Conservation (phyloP, 2,113 vertebrate species). For the Galeopterus variegatus region DNA sequence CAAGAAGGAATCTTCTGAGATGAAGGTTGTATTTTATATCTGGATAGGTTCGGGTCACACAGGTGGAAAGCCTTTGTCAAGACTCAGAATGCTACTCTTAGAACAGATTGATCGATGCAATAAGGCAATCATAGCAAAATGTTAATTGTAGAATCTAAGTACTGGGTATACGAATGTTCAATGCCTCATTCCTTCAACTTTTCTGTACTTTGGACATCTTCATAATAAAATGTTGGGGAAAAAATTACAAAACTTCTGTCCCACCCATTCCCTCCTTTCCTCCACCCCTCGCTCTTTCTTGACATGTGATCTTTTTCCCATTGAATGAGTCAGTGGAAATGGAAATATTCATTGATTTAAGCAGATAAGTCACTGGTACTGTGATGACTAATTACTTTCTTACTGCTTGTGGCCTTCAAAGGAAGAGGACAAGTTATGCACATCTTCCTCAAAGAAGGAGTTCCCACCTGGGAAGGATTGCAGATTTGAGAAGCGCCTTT, state of each 20-base stretch:
- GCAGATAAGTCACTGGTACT: background rate
- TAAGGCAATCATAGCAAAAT: background rate
- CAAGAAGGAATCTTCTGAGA: background rate
- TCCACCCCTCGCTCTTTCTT: background rate
- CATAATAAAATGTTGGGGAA: background rate
- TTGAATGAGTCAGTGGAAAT: background rate
- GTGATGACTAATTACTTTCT: background rate
- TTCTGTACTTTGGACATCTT: background rate
- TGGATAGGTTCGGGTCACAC: background rate
- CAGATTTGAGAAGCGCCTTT: slow-evolving; percentile 45
- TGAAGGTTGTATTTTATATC: background rate
- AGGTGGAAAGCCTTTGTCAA: background rate
- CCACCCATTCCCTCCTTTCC: background rate
- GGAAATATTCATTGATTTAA: background rate
- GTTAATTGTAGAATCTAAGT: background rate
- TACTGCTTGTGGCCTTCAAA: background rate
- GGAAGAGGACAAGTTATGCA: background rate
- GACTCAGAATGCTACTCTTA: background rate
- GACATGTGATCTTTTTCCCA: background rate
- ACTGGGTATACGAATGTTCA: background rate
- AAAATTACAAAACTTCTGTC: background rate
- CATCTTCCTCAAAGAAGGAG: background rate
- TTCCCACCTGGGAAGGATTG: background rate
- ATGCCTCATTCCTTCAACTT: background rate
- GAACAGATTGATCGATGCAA: background rate